Percentiles rank a stretch among this genome's conserved stretches.
Conservation (phyloP, 1,140 invertebrate genomes). For the Oncopodura yosiiana region DNA sequence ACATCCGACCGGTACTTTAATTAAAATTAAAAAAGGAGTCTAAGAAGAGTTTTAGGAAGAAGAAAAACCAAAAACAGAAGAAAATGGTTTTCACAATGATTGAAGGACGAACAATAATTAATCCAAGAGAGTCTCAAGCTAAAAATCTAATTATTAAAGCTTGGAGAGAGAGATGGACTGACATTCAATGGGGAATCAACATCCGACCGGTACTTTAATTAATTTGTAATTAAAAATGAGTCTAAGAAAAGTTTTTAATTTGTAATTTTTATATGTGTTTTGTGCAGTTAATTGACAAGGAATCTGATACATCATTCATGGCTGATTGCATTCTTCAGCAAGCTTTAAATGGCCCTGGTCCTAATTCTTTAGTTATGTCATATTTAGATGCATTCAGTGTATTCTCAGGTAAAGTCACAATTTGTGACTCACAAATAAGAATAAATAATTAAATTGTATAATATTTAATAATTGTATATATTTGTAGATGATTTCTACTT, state of each 20-base stretch:
- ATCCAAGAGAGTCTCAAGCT: slow-evolving; percentile 73
- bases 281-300: slow-evolving; percentile 9
- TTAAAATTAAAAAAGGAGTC: too few relatives aligned
- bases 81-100: too few relatives aligned
- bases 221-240: background rate
- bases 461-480: slow-evolving; percentile 8
- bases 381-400: slow-evolving; percentile 85
- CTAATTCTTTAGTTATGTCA: slow-evolving; percentile 78
- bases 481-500: slow-evolving; percentile 69
- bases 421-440: slow-evolving; percentile 75
- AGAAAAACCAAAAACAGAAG: too few relatives aligned
- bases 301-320: slow-evolving; percentile 40
- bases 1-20: slow-evolving; percentile 68
- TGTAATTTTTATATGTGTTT: slow-evolving; percentile 9
- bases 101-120: too few relatives aligned
- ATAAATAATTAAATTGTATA: slow-evolving; percentile 19
- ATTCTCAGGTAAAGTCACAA: slow-evolving; percentile 56
- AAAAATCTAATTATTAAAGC: slow-evolving; percentile 75
- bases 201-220: slow-evolving; percentile 36
- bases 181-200: slow-evolving; percentile 89
- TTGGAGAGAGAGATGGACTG: slow-evolving; percentile 88
- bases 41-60: too few relatives aligned
- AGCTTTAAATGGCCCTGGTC: slow-evolving; percentile 79
- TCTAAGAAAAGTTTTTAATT: background rate
- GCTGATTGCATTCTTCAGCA: slow-evolving; percentile 87